phyloP scores from a whole-genome alignment of 2,888 invertebrate genomes.

The Mesochorus sp. region DNA sequence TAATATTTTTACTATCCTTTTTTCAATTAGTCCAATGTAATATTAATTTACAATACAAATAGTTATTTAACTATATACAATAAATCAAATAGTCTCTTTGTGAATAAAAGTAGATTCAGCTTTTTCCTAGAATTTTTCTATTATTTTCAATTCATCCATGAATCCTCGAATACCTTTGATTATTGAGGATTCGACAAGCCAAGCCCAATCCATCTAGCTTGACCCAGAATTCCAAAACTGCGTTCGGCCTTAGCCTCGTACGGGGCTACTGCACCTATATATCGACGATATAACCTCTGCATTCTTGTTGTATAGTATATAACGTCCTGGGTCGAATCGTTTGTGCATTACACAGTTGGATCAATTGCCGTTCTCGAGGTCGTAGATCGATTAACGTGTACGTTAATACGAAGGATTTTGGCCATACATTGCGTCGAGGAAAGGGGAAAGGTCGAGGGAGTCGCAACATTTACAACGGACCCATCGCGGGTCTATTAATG shows the following conservation, averaged over 20 bases:
- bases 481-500: neutral
- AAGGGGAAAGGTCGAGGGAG: neutral
- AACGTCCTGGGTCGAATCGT: conserved; percentile 33
- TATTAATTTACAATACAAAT: too few relatives aligned
- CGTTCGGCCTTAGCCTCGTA: conserved; percentile 16
- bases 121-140: neutral
- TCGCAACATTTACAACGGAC: conserved; percentile 1
- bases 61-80: too few relatives aligned
- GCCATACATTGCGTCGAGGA: too few relatives aligned
- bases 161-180: too few relatives aligned
- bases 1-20: too few relatives aligned
- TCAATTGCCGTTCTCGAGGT: conserved; percentile 52
- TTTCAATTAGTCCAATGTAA: too few relatives aligned
- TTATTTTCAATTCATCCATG: neutral
- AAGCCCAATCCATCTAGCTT: conserved; percentile 71
- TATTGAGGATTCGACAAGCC: conserved; percentile 31
- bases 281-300: conserved; percentile 23
- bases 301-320: conserved; percentile 23
- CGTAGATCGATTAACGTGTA: conserved; percentile 35
- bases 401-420: neutral
- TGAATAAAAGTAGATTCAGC: too few relatives aligned
- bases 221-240: conserved; percentile 69
- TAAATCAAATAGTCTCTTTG: too few relatives aligned
- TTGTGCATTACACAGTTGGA: conserved; percentile 31
- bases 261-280: conserved; percentile 37